phyloP scores from a whole-genome alignment of 1,140 invertebrate species.

The Papilio aristodemus region DNA sequence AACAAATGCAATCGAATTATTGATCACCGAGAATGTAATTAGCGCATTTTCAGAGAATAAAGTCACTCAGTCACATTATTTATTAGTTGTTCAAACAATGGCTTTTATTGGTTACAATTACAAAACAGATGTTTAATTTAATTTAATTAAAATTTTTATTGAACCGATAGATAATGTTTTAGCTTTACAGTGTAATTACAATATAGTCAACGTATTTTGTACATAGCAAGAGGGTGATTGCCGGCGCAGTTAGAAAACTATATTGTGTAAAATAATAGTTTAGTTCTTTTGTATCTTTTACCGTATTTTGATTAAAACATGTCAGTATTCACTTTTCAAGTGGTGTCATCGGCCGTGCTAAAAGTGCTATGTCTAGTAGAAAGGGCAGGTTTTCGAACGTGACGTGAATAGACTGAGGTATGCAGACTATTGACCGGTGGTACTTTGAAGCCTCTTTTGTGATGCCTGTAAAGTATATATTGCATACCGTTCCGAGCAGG shows the following conservation, averaged over 20 bases:
- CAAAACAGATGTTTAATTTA: background rate
- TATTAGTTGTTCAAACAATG: background rate
- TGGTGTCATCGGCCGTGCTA: background rate
- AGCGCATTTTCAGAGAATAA: background rate
- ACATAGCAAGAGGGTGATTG: background rate
- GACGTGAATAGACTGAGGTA: slow-evolving; percentile 3
- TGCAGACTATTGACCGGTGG: slow-evolving; percentile 10
- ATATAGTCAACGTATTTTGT: no score
- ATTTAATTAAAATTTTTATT: background rate
- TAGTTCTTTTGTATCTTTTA: no score
- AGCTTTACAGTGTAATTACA: background rate
- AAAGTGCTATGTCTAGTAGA: background rate
- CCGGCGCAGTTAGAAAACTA: no score
- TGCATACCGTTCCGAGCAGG: background rate
- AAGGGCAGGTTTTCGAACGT: slow-evolving; percentile 14
- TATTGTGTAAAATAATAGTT: no score
- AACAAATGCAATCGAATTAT: background rate
- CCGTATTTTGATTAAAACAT: no score
- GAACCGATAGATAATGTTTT: background rate
- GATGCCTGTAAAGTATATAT: background rate
- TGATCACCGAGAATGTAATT: background rate
- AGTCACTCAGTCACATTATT: background rate
- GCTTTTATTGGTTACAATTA: background rate
- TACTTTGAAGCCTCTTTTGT: slow-evolving; percentile 13
- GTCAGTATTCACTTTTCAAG: background rate